Percentiles rank a stretch among this genome's conserved stretches.
phyloP scores from a whole-genome alignment of 2,113 vertebrate genomes.

The Heterotis niloticus region DNA sequence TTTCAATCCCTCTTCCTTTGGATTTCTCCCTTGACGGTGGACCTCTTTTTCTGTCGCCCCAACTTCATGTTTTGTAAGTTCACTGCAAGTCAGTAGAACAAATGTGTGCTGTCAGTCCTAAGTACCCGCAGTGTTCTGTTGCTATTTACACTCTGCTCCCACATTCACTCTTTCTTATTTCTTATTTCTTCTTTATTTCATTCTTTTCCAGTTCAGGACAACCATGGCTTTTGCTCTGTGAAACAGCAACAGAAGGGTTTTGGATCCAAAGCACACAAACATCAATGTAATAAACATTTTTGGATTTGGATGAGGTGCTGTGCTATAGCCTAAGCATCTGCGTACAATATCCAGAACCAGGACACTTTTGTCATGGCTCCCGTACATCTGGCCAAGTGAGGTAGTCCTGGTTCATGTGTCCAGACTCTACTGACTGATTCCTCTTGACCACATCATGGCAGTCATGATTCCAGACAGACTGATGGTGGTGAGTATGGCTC shows the following conservation, averaged over 20 bases:
- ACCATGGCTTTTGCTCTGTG: background rate
- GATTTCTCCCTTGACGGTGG: conserved; percentile 33
- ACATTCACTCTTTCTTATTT: background rate
- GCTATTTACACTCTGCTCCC: conserved; percentile 7
- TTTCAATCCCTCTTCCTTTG: conserved; percentile 51
- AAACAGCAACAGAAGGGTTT: background rate
- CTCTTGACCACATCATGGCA: background rate
- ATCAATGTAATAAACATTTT: conserved; percentile 10
- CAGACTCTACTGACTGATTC: background rate
- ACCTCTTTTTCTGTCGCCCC: conserved; percentile 36
- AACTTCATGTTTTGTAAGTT: background rate
- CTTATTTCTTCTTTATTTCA: background rate
- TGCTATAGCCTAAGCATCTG: background rate
- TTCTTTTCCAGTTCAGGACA: background rate
- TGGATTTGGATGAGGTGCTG: conserved; percentile 1
- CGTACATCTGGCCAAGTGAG: background rate
- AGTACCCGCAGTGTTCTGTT: conserved; percentile 10
- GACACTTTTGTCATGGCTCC: background rate
- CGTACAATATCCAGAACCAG: background rate
- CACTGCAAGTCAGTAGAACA: conserved; percentile 22
- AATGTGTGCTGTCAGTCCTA: conserved; percentile 15
- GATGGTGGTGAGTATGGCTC: background rate
- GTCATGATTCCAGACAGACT: background rate
- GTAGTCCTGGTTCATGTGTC: conserved; percentile 8
- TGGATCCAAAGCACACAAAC: conserved; percentile 34